These are phyloP conservation scores for Trididemnum clinides DNA, from an alignment of 23 tunicate genomes.

Conservation along the genomic window DNA sequence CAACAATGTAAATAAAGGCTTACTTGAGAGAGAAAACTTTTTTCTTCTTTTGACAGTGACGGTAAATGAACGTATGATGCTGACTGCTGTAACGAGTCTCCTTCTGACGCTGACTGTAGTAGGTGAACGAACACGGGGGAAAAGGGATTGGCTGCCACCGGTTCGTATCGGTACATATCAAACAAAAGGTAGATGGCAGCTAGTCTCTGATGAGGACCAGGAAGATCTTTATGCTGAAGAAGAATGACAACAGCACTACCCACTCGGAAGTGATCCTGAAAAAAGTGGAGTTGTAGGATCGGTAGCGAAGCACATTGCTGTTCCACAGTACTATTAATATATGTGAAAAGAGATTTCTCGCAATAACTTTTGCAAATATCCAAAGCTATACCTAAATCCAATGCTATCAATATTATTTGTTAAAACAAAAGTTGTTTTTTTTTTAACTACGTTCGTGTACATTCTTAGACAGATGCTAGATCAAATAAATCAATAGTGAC, in stretches of 20 bases:
- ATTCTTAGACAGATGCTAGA: no score
- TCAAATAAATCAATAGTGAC: no score
- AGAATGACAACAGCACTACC: conserved; percentile 78
- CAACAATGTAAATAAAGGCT: neutral
- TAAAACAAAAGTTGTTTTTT: no score
- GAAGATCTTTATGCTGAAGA: conserved; percentile 79
- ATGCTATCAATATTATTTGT: no score
- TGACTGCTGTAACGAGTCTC: conserved; percentile 3
- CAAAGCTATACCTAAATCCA: no score
- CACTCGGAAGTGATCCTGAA: conserved; percentile 82
- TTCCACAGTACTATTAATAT: no score
- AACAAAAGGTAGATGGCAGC: conserved; percentile 81
- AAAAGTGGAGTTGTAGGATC: neutral
- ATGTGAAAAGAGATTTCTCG: no score
- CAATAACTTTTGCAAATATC: no score
- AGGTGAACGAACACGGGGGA: conserved; percentile 85
- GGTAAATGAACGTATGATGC: conserved; percentile 62
- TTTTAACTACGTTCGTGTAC: no score
- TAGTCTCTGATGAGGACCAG: conserved; percentile 83
- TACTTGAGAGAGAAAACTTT: conserved; percentile 71
- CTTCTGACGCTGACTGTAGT: conserved; percentile 42
- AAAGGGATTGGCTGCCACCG: conserved; percentile 85
- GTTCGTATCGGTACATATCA: conserved; percentile 85
- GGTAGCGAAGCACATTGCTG: neutral
- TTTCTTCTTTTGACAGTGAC: conserved; percentile 58